phyloP scores from a whole-genome alignment of 2,113 vertebrate species.

The Tretioscincus oriximinensis region DNA sequence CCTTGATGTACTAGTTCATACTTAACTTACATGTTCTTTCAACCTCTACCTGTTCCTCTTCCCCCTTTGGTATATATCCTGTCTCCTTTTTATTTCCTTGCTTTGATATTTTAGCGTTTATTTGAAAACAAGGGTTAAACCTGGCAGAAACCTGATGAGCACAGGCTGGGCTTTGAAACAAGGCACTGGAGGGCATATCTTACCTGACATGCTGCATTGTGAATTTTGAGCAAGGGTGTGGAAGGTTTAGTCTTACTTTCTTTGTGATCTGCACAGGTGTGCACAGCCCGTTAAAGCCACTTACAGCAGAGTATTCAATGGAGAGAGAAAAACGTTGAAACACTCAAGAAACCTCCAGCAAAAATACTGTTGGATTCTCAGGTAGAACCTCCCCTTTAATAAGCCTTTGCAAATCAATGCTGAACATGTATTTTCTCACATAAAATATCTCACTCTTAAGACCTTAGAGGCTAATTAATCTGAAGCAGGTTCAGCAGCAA shows the following conservation, averaged over 20 bases:
- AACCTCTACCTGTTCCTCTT: background rate
- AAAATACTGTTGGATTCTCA: constrained; percentile 37
- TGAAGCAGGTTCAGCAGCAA: background rate
- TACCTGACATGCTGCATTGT: constrained; percentile 69
- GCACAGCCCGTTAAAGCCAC: constrained; percentile 71
- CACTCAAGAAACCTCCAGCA: constrained; percentile 9
- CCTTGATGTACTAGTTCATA: background rate
- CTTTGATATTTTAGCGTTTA: constrained; percentile 31
- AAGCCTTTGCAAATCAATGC: constrained; percentile 14
- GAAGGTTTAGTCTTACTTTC: constrained; percentile 62
- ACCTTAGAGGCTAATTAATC: background rate
- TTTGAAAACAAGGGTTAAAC: constrained; percentile 66
- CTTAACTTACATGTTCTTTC: background rate
- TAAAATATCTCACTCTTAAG: background rate
- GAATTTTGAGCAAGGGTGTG: constrained; percentile 74
- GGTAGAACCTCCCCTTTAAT: constrained; percentile 22
- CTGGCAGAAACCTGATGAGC: constrained; percentile 58
- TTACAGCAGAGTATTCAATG: constrained; percentile 54
- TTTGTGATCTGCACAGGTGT: constrained; percentile 74
- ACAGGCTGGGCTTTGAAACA: constrained; percentile 70
- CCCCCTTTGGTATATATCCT: background rate
- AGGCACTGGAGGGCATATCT: constrained; percentile 73
- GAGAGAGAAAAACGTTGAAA: constrained; percentile 32
- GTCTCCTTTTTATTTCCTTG: background rate
- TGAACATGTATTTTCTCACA: constrained; percentile 29